phyloP scores from a whole-genome alignment of 2,888 invertebrate species.

The Augochlorella aurata region DNA sequence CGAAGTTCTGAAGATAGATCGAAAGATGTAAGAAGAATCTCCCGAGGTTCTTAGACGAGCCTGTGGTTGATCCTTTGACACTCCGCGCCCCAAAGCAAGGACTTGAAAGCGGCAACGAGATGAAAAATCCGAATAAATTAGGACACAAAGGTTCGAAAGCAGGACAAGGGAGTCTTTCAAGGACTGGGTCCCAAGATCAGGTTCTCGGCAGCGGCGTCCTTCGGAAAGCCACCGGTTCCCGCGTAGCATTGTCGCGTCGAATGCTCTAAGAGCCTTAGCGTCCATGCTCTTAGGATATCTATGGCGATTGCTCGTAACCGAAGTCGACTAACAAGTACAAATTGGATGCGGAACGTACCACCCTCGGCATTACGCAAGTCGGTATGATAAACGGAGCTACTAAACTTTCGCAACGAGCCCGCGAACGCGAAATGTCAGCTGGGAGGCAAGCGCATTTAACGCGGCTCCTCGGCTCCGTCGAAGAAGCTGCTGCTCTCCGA shows the following conservation, averaged over 20 bases:
- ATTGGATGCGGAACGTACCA: conserved; percentile 8
- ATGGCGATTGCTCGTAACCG: neutral
- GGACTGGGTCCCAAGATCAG: neutral
- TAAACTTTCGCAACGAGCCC: conserved; percentile 33
- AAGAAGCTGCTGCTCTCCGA: neutral
- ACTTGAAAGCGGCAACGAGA: no score
- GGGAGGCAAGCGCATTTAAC: conserved; percentile 15
- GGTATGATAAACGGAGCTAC: conserved; percentile 22
- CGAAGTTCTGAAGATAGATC: no score
- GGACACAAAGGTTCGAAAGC: neutral
- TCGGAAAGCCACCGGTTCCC: neutral
- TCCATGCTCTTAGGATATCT: neutral
- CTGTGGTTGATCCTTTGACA: no score
- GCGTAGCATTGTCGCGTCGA: neutral
- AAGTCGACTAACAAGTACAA: neutral
- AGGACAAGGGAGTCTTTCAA: neutral
- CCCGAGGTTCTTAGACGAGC: no score
- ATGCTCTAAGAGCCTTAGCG: neutral
- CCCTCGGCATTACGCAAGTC: neutral
- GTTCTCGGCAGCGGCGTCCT: neutral
- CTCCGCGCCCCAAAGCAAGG: no score
- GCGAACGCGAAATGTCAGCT: conserved; percentile 35
- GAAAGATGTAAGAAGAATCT: no score
- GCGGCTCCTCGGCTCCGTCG: neutral
- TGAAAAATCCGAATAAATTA: neutral